Evolutionary conservation across 2,797 vertebrate genomes (phyloP), one percentile per base, ranked within the genome.

Genomic region (Melanotaenia trifasciata): DNA sequence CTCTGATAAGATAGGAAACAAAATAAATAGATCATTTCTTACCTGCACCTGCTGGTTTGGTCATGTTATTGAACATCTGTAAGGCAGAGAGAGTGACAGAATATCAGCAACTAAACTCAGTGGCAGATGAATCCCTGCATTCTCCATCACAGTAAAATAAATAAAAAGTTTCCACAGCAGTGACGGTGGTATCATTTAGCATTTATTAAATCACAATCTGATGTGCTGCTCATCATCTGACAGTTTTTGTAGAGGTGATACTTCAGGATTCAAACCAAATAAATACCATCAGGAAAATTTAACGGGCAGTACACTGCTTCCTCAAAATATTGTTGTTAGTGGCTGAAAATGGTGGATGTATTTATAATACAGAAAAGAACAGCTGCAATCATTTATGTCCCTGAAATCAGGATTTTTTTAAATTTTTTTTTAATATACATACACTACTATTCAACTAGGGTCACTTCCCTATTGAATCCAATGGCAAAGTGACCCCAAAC

Each of bases 1-100:
- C n/a, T 40, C 4, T 61, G 22, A 50, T 33, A 32, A 32, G 3
- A 22, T 3, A 9, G 16, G 24, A 35, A 61, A 50, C 9, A 67
- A 43, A 70, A 11, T 53, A 50, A 53, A 53, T 8, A 8, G 33
- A 76, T 33, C 0, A 5, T 30, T 16, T 73, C 93, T 91, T 94
- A 95, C 95, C 95, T 93, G 94, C 83, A n/a, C 71, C 84, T 65
- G 89, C 81, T 76, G 89, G 67, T 5, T 57, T 79, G 73, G 72
- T 92, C 87, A 81, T 91, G 88, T 90, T 93, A 62, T 84, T 87
- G 73, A 86, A 89, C 76, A 93, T 90, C 95, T 96, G 58, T 9
- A 85, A 89, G 71, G 85, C 33, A 87, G 35, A 86, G 64, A 72
- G 76, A 60, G 79, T 22, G 67, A 64, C 26, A 76, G 74, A 18